These are phyloP conservation scores for Lamprotornis superbus DNA, from an alignment of 2,113 vertebrate genomes.

Conservation along the genomic window DNA sequence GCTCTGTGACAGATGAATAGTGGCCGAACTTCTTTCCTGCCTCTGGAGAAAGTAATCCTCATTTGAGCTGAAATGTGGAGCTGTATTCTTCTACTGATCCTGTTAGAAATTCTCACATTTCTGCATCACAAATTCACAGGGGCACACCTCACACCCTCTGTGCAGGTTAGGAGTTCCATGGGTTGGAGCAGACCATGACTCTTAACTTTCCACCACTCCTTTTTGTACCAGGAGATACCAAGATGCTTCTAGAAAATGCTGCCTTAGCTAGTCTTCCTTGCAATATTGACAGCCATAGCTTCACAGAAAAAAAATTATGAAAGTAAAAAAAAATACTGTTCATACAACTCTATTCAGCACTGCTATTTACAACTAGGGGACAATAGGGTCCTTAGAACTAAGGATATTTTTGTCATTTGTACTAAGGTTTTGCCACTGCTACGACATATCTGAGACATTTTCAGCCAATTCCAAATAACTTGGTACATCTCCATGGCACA, in stretches of 20 bases:
- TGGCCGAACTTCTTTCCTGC: background rate
- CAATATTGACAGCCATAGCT: background rate
- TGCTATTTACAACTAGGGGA: background rate
- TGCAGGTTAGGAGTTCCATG: rapidly evolving
- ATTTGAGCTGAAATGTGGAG: background rate
- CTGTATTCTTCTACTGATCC: background rate
- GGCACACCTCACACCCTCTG: background rate
- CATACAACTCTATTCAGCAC: background rate
- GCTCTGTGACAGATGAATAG: background rate
- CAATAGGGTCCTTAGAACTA: background rate
- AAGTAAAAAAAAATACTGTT: background rate
- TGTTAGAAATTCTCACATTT: background rate
- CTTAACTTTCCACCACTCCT: background rate
- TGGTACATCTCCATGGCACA: background rate
- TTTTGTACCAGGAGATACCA: background rate
- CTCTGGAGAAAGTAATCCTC: background rate
- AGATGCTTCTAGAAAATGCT: background rate
- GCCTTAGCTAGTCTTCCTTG: background rate
- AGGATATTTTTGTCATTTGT: background rate
- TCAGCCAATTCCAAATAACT: background rate
- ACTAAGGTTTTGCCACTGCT: background rate
- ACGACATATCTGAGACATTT: background rate
- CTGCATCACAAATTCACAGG: background rate
- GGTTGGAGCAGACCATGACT: background rate
- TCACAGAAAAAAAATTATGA: background rate